phyloP scores from a whole-genome alignment of 2,113 vertebrate species.

The Axis porcinus region DNA sequence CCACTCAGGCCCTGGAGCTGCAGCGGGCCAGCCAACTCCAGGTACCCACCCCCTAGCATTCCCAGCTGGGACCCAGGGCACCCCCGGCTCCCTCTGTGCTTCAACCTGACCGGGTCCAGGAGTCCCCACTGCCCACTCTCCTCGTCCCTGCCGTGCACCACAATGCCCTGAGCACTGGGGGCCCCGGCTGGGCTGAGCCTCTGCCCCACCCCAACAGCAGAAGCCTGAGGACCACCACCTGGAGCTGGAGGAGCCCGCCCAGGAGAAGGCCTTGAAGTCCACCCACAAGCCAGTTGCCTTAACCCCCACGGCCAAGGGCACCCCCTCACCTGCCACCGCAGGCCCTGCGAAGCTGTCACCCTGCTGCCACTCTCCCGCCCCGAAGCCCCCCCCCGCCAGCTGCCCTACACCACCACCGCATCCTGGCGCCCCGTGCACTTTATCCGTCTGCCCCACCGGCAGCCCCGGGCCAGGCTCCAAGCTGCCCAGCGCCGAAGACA shows the following conservation, averaged over 20 bases:
- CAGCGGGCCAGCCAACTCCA: conserved; percentile 71
- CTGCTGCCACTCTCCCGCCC: conserved; percentile 90
- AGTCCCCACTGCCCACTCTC: neutral
- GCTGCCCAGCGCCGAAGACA: conserved; percentile 83
- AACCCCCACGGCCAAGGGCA: conserved; percentile 83
- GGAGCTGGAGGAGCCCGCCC: conserved; percentile 86
- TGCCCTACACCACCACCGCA: conserved; percentile 77
- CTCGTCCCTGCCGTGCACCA: too few species aligned
- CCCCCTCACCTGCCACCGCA: conserved; percentile 75
- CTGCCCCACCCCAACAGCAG: conserved; percentile 77
- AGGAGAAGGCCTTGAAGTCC: conserved; percentile 88
- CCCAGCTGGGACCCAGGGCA: neutral
- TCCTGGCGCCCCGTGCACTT: conserved; percentile 87
- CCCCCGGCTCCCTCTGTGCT: too few species aligned
- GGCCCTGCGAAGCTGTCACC: conserved; percentile 88
- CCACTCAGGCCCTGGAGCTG: conserved; percentile 80
- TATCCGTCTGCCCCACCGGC: conserved; percentile 85
- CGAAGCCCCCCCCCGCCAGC: conserved; percentile 83
- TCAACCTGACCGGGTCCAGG: neutral
- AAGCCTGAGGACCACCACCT: conserved; percentile 86
- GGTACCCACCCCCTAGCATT: neutral
- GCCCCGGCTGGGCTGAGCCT: neutral
- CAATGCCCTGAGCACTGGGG: accelerated
- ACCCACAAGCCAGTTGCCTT: conserved; percentile 91
- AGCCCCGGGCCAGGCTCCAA: conserved; percentile 88